Percentiles rank a stretch among this genome's conserved stretches.
Conservation (phyloP, 2,888 invertebrate genomes). For the Calameuta pallipes region DNA sequence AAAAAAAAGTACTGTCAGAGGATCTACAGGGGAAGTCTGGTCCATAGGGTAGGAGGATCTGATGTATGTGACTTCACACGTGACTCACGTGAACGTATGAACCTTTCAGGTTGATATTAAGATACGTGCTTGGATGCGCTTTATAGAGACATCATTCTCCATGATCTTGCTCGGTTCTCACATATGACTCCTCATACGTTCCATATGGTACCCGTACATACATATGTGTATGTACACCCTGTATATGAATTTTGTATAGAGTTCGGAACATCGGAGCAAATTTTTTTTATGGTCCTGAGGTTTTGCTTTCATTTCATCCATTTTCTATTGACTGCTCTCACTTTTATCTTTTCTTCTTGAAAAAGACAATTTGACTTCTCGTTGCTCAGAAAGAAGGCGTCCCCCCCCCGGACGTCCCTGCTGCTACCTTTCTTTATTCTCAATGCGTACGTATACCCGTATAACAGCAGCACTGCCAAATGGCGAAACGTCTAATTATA, state of each 20-base stretch:
- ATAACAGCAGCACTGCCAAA: background rate
- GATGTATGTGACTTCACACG: slow-evolving; percentile 54
- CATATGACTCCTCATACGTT: background rate
- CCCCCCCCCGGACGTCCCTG: background rate
- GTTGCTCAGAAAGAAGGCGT: background rate
- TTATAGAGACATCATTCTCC: slow-evolving; percentile 45
- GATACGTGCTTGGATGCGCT: slow-evolving; percentile 37
- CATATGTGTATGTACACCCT: background rate
- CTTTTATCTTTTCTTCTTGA: background rate
- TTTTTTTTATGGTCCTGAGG: background rate
- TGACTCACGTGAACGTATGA: slow-evolving; percentile 34
- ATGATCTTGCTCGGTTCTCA: background rate
- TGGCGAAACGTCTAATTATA: slow-evolving; percentile 5
- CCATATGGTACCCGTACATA: background rate
- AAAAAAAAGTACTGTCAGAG: background rate
- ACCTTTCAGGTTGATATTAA: slow-evolving; percentile 25
- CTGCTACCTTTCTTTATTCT: background rate
- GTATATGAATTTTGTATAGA: background rate
- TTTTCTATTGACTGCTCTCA: background rate
- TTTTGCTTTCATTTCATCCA: background rate
- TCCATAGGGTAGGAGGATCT: slow-evolving; percentile 24
- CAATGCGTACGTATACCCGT: background rate
- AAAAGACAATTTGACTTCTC: background rate
- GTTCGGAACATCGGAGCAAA: too few species aligned
- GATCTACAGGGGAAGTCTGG: background rate